Evolutionary conservation across 2,113 vertebrate species (phyloP).

Genomic region (Chamaetylas fuelleborni): DNA sequence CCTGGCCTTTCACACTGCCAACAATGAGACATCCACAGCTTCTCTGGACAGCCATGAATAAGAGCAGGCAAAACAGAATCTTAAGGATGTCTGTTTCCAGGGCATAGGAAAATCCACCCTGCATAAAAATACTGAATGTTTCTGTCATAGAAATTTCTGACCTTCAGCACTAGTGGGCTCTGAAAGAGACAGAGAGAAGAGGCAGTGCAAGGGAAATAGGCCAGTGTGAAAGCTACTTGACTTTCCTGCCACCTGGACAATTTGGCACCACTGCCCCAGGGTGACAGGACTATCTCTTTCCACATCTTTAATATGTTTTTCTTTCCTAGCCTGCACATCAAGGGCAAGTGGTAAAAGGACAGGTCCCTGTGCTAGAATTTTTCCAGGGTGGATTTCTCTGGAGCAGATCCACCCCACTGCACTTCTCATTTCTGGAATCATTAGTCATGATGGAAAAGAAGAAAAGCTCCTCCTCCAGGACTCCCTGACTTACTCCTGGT

Average conservation of each 20-base stretch:
- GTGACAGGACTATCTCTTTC: neutral
- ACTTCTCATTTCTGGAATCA: neutral
- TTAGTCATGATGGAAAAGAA: neutral
- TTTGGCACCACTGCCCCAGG: neutral
- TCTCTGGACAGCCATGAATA: neutral
- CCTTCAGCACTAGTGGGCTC: neutral
- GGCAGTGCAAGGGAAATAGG: neutral
- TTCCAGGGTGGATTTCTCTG: neutral
- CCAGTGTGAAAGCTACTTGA: neutral
- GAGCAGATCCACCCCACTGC: accelerated
- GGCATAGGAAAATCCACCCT: neutral
- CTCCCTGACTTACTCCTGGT: neutral
- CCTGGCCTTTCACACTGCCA: neutral
- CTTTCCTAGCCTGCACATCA: neutral
- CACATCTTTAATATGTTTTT: neutral
- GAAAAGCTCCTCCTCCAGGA: neutral
- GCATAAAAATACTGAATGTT: neutral
- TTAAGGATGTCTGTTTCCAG: neutral
- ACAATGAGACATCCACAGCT: neutral
- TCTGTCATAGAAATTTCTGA: neutral
- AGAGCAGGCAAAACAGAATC: neutral
- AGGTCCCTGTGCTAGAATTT: accelerated
- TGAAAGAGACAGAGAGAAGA: neutral
- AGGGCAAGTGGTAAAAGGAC: neutral
- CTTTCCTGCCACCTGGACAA: neutral